Conservation (phyloP, 2,113 vertebrate genomes). For the Tauraco erythrolophus region DNA sequence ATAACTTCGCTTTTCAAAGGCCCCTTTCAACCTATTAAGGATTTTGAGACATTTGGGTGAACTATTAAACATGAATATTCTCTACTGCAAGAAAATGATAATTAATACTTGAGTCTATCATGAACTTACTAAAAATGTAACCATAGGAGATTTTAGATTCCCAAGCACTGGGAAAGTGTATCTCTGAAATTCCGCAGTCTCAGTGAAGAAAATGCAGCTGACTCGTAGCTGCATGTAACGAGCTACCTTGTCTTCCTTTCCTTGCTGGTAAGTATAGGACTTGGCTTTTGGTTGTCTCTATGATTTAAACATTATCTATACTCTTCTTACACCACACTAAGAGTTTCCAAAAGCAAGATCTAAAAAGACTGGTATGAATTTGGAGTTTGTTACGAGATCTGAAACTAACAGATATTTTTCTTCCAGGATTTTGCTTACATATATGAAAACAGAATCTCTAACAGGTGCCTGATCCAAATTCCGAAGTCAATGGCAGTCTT, state of each 20-base stretch:
- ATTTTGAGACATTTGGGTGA: neutral
- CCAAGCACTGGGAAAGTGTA: neutral
- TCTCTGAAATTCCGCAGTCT: neutral
- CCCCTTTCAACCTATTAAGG: neutral
- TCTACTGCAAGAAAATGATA: neutral
- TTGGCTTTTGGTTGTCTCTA: neutral
- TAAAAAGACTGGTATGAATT: neutral
- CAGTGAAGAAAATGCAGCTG: neutral
- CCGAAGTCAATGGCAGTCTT: neutral
- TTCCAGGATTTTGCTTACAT: neutral
- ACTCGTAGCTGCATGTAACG: rapidly evolving
- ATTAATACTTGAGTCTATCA: neutral
- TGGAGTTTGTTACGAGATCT: neutral
- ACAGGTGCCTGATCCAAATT: neutral
- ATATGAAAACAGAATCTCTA: neutral
- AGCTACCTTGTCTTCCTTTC: neutral
- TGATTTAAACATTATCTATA: neutral
- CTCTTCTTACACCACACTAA: neutral
- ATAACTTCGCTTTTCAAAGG: neutral
- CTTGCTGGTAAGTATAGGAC: neutral
- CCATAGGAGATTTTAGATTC: neutral
- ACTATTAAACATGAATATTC: neutral
- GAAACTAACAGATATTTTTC: neutral
- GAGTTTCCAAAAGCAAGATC: neutral
- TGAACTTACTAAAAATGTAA: neutral